Evolutionary conservation across 2,113 vertebrate genomes (phyloP).

Genomic region (Bubalus kerabau): DNA sequence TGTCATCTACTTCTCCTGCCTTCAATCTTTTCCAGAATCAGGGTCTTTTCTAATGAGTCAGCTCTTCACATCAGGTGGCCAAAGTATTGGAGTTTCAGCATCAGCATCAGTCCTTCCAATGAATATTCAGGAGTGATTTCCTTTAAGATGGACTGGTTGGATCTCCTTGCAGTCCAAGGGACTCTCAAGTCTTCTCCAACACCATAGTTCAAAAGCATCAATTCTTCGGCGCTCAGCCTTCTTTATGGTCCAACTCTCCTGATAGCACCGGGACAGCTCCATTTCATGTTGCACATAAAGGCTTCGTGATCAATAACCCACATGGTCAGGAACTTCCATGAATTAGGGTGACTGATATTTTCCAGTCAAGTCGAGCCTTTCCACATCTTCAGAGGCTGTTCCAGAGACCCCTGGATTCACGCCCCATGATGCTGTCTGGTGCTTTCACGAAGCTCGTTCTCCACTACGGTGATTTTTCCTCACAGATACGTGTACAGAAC

Average conservation of each 20-base stretch:
- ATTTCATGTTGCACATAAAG: background rate
- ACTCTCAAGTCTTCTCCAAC: background rate
- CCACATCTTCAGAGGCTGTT: background rate
- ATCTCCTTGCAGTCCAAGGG: background rate
- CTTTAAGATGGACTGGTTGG: background rate
- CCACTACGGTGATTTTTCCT: background rate
- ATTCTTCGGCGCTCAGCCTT: accelerated
- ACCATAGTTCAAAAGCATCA: background rate
- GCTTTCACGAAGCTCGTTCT: background rate
- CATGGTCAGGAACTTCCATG: background rate
- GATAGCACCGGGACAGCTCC: background rate
- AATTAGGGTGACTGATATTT: background rate
- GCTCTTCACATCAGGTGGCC: background rate
- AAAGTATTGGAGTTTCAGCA: background rate
- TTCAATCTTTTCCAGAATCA: background rate
- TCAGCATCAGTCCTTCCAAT: background rate
- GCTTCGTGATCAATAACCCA: background rate
- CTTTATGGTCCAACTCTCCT: background rate
- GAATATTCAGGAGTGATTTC: background rate
- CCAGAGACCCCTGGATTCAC: background rate
- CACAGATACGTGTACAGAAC: background rate
- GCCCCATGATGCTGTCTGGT: background rate
- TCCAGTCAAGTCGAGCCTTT: background rate
- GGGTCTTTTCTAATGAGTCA: background rate
- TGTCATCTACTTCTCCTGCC: background rate